These are phyloP conservation scores for Papilio helenus DNA, from an alignment of 1,140 invertebrate genomes.

Conservation along the genomic window DNA sequence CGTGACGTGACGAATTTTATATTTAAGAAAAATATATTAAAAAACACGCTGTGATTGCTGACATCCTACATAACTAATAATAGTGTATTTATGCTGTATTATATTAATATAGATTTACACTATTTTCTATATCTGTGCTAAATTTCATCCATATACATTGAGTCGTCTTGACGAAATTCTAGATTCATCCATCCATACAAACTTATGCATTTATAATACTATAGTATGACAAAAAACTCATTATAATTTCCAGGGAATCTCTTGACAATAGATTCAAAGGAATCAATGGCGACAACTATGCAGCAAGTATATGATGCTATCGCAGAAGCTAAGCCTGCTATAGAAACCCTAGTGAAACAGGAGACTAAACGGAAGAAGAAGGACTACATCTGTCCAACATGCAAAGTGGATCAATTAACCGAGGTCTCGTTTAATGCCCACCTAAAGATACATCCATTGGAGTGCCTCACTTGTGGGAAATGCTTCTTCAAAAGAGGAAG, in stretches of 20 bases:
- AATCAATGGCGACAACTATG: conserved; percentile 57
- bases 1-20: too few species aligned
- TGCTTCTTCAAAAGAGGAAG: conserved; percentile 89
- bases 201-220: too few species aligned
- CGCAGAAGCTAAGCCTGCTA: conserved; percentile 62
- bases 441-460: conserved; percentile 90
- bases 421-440: conserved; percentile 87
- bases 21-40: too few species aligned
- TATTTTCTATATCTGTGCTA: too few species aligned
- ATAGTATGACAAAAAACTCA: background rate
- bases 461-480: conserved; percentile 91
- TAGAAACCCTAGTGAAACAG: conserved; percentile 82
- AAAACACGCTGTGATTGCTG: too few species aligned
- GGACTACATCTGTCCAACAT: conserved; percentile 70
- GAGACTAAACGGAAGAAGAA: conserved; percentile 74
- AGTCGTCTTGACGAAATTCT: too few species aligned
- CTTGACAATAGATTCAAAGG: conserved; percentile 61
- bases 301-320: conserved; percentile 63
- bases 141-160: too few species aligned
- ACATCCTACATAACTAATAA: too few species aligned
- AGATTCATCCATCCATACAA: too few species aligned
- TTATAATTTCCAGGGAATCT: conserved; percentile 53
- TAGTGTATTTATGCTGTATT: too few species aligned
- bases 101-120: too few species aligned
- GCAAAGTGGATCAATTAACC: conserved; percentile 84